Percentiles rank a stretch among this genome's conserved stretches.
Evolutionary conservation across 2,888 invertebrate species (phyloP).

Genomic region (Pyrgus malvae): DNA sequence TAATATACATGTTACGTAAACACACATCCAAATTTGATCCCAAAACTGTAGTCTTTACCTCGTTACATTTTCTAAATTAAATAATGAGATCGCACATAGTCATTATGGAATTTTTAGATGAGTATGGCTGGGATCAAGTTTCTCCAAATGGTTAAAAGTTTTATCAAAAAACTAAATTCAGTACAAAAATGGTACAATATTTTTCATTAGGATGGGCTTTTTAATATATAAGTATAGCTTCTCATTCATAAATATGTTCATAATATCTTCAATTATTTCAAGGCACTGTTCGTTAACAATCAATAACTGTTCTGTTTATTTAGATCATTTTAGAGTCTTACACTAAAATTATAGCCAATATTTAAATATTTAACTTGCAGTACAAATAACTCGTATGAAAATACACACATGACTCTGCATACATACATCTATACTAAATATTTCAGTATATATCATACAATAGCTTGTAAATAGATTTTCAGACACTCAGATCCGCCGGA

Average conservation of each 20-base stretch:
- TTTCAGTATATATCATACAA: constrained; percentile 73
- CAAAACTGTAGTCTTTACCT: constrained; percentile 81
- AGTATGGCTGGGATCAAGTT: constrained; percentile 46
- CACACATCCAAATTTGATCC: constrained; percentile 81
- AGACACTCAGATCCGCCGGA: constrained; percentile 53
- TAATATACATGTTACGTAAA: constrained; percentile 76
- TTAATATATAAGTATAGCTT: constrained; percentile 45
- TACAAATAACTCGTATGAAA: constrained; percentile 78
- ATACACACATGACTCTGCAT: constrained; percentile 77
- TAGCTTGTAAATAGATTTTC: constrained; percentile 74
- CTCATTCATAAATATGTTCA: constrained; percentile 63
- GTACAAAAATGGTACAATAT: constrained; percentile 15
- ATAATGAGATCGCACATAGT: constrained; percentile 81
- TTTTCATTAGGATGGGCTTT: constrained; percentile 12
- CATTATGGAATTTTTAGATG: constrained; percentile 68
- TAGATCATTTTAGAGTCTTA: constrained; percentile 69
- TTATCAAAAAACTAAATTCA: constrained; percentile 4
- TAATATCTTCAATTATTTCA: constrained; percentile 65
- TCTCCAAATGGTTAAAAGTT: constrained; percentile 4
- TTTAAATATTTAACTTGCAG: constrained; percentile 72
- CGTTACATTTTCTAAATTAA: constrained; percentile 80
- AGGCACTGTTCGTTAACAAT: constrained; percentile 77
- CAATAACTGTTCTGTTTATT: constrained; percentile 67
- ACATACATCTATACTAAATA: constrained; percentile 76
- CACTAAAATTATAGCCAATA: constrained; percentile 77